Conservation (phyloP, 1,140 invertebrate species). For the Matsumurasca onukii region DNA sequence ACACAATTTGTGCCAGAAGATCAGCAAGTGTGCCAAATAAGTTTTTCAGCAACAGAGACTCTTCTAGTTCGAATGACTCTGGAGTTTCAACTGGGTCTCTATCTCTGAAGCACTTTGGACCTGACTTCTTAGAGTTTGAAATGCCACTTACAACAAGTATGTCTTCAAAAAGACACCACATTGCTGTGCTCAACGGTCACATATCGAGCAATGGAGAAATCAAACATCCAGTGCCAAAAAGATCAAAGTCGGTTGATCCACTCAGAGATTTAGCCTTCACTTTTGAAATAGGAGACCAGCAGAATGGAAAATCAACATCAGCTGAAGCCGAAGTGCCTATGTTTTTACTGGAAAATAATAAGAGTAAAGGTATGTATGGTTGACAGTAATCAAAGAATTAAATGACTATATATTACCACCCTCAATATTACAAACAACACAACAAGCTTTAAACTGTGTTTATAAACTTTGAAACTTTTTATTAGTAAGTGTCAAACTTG, state of each 20-base stretch:
- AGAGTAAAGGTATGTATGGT: background rate
- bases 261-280: constrained; percentile 68
- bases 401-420: too few species aligned
- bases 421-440: too few species aligned
- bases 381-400: too few species aligned
- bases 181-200: constrained; percentile 45
- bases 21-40: constrained; percentile 80
- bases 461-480: too few species aligned
- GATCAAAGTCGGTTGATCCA: constrained; percentile 74
- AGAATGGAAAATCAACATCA: constrained; percentile 69
- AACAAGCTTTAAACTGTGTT: too few species aligned
- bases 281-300: constrained; percentile 58
- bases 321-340: constrained; percentile 72
- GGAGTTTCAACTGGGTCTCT: constrained; percentile 73
- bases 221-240: constrained; percentile 59
- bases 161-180: constrained; percentile 45
- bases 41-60: constrained; percentile 66
- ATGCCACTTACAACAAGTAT: constrained; percentile 51
- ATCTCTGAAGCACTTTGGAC: constrained; percentile 52
- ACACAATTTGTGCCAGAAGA: constrained; percentile 52
- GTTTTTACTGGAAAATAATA: constrained; percentile 45
- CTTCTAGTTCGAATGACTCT: constrained; percentile 82
- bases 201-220: background rate
- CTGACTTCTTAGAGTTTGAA: constrained; percentile 67
- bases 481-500: too few species aligned